phyloP scores from a whole-genome alignment of 2,888 invertebrate species.

The Brachylomia viminalis region DNA sequence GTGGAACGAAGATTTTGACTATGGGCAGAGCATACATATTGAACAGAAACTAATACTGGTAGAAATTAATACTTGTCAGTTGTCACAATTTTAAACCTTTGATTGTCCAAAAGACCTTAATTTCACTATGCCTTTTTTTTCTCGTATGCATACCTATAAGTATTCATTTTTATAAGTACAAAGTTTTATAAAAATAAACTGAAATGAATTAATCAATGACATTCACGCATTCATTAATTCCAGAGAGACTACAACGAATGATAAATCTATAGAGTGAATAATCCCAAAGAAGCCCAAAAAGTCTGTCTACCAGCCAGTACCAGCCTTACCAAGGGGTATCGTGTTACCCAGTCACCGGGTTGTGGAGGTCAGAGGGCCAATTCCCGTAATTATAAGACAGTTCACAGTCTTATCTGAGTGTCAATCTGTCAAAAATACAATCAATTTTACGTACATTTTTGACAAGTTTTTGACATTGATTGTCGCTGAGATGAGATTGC shows the following conservation, averaged over 20 bases:
- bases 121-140: not conserved
- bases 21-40: too few species aligned
- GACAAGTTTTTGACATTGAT: too few species aligned
- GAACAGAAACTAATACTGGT: too few species aligned
- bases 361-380: too few species aligned
- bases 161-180: too few species aligned
- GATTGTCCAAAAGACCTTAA: not conserved
- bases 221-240: not conserved
- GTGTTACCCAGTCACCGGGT: not conserved
- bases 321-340: not conserved
- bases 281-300: not conserved
- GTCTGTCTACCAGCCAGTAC: not conserved
- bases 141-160: not conserved
- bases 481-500: too few species aligned
- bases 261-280: not conserved
- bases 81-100: slow-evolving; percentile 2
- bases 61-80: slow-evolving; percentile 16
- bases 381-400: too few species aligned
- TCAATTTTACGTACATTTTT: too few species aligned
- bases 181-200: too few species aligned
- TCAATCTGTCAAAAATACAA: too few species aligned
- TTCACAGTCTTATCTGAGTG: too few species aligned
- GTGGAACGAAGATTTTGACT: too few species aligned
- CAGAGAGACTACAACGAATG: not conserved
- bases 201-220: not conserved